phyloP scores from a whole-genome alignment of 2,797 vertebrate species.

The Carcharodon carcharias region DNA sequence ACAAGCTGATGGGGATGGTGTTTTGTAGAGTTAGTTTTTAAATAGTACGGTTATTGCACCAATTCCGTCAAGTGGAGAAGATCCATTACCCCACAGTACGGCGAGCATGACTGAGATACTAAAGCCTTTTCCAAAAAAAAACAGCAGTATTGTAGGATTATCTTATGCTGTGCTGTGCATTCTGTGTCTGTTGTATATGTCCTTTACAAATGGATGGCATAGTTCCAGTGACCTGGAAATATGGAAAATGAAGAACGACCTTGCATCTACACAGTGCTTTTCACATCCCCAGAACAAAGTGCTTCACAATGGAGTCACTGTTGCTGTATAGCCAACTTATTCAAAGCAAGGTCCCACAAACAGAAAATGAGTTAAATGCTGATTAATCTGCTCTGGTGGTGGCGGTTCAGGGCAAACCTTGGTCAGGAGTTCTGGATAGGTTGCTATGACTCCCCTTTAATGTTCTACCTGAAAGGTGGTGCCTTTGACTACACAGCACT shows the following conservation, averaged over 20 bases:
- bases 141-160: background rate
- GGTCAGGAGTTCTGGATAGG: background rate
- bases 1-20: background rate
- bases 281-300: background rate
- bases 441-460: background rate
- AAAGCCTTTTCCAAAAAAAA: background rate
- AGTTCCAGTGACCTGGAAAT: background rate
- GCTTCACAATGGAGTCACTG: background rate
- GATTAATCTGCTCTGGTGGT: background rate
- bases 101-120: slow-evolving; percentile 2
- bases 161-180: too few species aligned
- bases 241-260: background rate
- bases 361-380: background rate
- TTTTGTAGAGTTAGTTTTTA: slow-evolving; percentile 20
- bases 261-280: background rate
- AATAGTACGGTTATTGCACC: background rate
- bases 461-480: background rate
- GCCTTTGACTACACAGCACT: background rate
- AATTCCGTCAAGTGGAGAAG: background rate
- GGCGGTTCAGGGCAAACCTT: background rate
- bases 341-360: background rate
- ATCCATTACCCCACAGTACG: background rate
- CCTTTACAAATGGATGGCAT: background rate
- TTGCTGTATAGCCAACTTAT: background rate
- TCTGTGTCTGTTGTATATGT: background rate